A percentile compares a stretch with the other conserved stretches of the same genome.
Conservation (phyloP, 2,888 invertebrate species). For the Tipula lateralis region DNA sequence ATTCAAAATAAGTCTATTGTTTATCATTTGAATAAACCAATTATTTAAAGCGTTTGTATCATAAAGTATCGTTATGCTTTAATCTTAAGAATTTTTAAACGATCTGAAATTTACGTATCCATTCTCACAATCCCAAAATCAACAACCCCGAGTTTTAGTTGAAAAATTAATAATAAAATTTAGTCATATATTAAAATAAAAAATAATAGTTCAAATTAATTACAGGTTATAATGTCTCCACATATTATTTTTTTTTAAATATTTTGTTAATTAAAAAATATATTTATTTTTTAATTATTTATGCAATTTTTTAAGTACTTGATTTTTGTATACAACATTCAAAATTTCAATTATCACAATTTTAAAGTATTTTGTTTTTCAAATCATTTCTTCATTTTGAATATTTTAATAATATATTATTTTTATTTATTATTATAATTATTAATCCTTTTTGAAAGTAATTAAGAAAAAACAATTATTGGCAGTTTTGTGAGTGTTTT, state of each 20-base stretch:
- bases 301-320: slow-evolving; percentile 14
- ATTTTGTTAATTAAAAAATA: not conserved
- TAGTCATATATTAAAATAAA: not conserved
- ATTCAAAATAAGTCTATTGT: too few relatives aligned
- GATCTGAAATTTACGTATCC: not conserved
- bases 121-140: not conserved
- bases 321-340: slow-evolving; percentile 4
- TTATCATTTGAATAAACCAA: too few relatives aligned
- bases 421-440: slow-evolving; percentile 12
- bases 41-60: too few relatives aligned
- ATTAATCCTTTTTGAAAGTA: not conserved
- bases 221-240: not conserved
- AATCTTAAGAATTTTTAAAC: too few relatives aligned
- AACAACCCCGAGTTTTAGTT: not conserved
- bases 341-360: slow-evolving; percentile 1
- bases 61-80: too few relatives aligned
- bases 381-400: not conserved
- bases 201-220: not conserved
- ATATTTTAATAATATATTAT: not conserved
- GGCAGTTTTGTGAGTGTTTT: not conserved
- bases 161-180: not conserved
- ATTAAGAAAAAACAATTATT: not conserved
- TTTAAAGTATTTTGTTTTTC: not conserved
- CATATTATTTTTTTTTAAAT: not conserved
- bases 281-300: not conserved